phyloP scores from a whole-genome alignment of 2,888 invertebrate species.

The Chelonus formosanus region DNA sequence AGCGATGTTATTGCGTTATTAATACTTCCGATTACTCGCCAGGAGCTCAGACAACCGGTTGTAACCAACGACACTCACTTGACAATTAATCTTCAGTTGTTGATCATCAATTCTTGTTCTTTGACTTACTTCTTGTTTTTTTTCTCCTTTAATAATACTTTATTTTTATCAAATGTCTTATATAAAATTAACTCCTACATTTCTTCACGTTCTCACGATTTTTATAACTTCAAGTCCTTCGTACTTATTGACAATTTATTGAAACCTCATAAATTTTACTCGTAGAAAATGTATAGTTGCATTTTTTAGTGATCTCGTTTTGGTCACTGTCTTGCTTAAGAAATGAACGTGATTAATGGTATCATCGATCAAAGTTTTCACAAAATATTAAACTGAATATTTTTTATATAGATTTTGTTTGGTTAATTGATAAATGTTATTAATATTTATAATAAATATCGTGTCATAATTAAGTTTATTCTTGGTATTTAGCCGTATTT shows the following conservation, averaged over 20 bases:
- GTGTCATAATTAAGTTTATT: not conserved
- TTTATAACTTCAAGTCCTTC: not conserved
- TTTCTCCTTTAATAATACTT: not conserved
- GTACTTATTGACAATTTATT: constrained; percentile 7
- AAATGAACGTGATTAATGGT: constrained; percentile 5
- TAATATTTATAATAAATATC: no score
- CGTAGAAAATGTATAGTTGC: not conserved
- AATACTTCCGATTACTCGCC: constrained; percentile 40
- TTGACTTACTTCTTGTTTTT: constrained; percentile 14
- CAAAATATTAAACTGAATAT: not conserved
- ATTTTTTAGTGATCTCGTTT: constrained; percentile 1
- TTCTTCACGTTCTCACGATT: constrained; percentile 15
- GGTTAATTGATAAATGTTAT: no score
- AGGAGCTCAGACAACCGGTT: constrained; percentile 37
- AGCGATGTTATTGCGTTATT: constrained; percentile 41
- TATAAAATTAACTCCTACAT: constrained; percentile 11
- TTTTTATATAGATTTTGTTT: no score
- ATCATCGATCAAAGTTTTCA: constrained; percentile 2
- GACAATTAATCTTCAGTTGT: constrained; percentile 29
- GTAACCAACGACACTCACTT: constrained; percentile 30
- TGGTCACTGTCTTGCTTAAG: not conserved
- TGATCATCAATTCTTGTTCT: constrained; percentile 25
- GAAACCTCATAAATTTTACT: no score
- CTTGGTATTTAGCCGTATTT: constrained; percentile 1
- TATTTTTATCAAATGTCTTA: not conserved